A percentile compares a stretch with the other conserved stretches of the same genome.
Evolutionary conservation across 2,113 vertebrate genomes (phyloP).

Genomic region (Scartelaos histophorus): DNA sequence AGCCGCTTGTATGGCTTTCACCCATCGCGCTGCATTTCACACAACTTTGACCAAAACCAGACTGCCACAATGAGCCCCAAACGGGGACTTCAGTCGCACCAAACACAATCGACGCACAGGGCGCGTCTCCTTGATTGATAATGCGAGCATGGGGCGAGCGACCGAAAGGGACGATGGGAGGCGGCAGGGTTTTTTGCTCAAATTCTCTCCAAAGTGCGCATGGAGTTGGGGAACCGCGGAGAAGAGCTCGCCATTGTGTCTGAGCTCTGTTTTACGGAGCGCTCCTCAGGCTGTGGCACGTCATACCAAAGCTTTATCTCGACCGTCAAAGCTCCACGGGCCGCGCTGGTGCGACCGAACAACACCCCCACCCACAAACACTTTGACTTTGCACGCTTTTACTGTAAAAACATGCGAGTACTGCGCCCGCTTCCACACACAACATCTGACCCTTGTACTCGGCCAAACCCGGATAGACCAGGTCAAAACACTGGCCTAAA

Average conservation of each 20-base stretch:
- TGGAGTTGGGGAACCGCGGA: constrained; percentile 62
- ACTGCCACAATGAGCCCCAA: constrained; percentile 18
- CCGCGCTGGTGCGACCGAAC: constrained; percentile 11
- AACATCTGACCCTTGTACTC: constrained; percentile 18
- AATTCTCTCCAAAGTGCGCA: constrained; percentile 69
- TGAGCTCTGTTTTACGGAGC: constrained; percentile 47
- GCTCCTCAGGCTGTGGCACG: constrained; percentile 63
- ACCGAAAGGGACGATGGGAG: constrained; percentile 50
- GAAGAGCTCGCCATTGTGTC: constrained; percentile 67
- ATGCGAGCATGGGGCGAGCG: constrained; percentile 28
- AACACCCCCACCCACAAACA: constrained; percentile 4
- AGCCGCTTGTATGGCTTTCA: constrained; percentile 52
- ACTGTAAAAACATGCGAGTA: constrained; percentile 24
- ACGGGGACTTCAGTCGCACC: neutral
- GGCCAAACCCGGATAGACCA: constrained; percentile 13
- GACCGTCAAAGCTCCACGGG: constrained; percentile 45
- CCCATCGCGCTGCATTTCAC: constrained; percentile 50
- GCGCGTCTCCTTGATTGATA: constrained; percentile 40
- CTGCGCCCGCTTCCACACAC: constrained; percentile 50
- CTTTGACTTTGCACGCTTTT: constrained; percentile 63
- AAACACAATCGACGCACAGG: constrained; percentile 22
- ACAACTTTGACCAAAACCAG: constrained; percentile 62
- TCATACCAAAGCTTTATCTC: constrained; percentile 32
- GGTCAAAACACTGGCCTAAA: neutral
- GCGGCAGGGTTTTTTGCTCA: constrained; percentile 42